Evolutionary conservation across 2,888 invertebrate genomes (phyloP).

Genomic region (Charanyca ferruginea): DNA sequence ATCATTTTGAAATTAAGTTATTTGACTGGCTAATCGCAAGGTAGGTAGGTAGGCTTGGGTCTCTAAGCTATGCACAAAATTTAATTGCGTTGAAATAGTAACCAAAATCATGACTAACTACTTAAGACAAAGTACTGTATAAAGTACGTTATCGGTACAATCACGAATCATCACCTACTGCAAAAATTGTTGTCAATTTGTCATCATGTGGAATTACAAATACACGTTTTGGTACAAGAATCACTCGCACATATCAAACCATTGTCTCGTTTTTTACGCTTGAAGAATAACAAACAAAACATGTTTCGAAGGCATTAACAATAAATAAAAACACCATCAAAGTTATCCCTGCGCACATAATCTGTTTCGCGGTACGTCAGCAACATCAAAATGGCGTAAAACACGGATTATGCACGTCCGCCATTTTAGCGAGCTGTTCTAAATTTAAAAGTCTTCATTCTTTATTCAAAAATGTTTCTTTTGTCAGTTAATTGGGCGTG

Average conservation of each 20-base stretch:
- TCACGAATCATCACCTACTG: too few relatives aligned
- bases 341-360: slow-evolving; percentile 29
- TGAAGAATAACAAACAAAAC: not conserved
- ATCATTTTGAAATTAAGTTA: too few relatives aligned
- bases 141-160: too few relatives aligned
- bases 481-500: slow-evolving; percentile 68
- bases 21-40: too few relatives aligned
- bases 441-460: slow-evolving; percentile 67
- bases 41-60: too few relatives aligned
- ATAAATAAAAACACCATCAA: slow-evolving; percentile 38
- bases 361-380: slow-evolving; percentile 37
- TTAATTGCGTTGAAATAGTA: too few relatives aligned
- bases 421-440: slow-evolving; percentile 66
- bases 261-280: slow-evolving; percentile 2
- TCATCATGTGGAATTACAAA: too few relatives aligned
- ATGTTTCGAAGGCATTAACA: not conserved
- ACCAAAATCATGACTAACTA: too few relatives aligned
- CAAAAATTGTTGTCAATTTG: too few relatives aligned
- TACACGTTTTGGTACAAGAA: not conserved
- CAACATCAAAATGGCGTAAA: slow-evolving; percentile 50
- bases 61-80: too few relatives aligned
- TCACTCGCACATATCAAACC: slow-evolving; percentile 1
- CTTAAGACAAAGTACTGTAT: too few relatives aligned
- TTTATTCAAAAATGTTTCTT: slow-evolving; percentile 61
- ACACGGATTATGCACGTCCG: slow-evolving; percentile 62